Evolutionary conservation across 1,140 invertebrate species (phyloP), one percentile per base, ranked within the genome.

Genomic region (Delia radicum): DNA sequence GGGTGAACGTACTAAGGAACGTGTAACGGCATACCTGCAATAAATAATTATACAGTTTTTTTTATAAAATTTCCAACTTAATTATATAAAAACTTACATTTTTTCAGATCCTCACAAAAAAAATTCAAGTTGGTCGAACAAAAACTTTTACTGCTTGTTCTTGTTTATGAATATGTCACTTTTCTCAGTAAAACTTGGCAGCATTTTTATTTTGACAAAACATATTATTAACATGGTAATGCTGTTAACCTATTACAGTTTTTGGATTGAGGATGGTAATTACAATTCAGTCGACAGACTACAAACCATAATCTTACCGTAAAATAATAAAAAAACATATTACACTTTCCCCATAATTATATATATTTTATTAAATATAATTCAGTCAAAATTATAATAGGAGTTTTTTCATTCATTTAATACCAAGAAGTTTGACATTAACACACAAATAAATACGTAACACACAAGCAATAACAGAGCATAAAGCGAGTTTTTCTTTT

Each of bases 11-110:
- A 82, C 77, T 73, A 84, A 79, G 33, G 81, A 76, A 69, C 79
- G 84, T 67, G 82, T 78, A 72, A 84, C 79, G 78, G 82, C 82
- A 80, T 76, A 82, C 83, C 81, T 85, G 67, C 29, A 61, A 37
- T 26, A 33, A 46, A 42, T n/a, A n/a, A 31, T 21, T 18, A 48
- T 48, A 21, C 18, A 55, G 10, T 29, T n/a, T n/a, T n/a, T n/a
- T n/a, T 75, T 71, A 75, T 27, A 24, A n/a, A 55, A 65, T 72
- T 33, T 62, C 4, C 24, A 26, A 2, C 29, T n/a, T 2, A 69
- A 69, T 69, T 69, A 37, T 69, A 69, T 69, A 28, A 71, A 26
- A 28, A 72, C 74, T 72, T 75, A 75, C 74, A 75, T 75, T 72
- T 71, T 75, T 33, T 21, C 24, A 48, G 29, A 42, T 13, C 26